phyloP scores from a whole-genome alignment of 2,113 vertebrate species.

The Albula glossodonta region DNA sequence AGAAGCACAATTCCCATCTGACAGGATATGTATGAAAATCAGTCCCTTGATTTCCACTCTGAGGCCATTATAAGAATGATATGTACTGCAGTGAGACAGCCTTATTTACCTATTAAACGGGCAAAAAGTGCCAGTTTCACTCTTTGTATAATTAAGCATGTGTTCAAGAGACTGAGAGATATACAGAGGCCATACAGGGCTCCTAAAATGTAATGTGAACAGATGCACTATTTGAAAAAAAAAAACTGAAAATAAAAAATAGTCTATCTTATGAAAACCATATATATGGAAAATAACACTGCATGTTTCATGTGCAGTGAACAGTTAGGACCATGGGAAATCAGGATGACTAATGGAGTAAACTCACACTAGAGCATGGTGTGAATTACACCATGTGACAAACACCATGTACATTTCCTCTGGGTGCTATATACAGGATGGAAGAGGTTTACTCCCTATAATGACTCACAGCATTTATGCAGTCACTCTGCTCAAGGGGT shows the following conservation, averaged over 20 bases:
- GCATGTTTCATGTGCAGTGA: constrained; percentile 15
- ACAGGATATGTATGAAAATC: background rate
- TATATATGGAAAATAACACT: constrained; percentile 18
- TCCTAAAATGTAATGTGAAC: background rate
- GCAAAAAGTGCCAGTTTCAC: background rate
- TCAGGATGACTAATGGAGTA: constrained; percentile 37
- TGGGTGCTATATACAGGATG: constrained; percentile 21
- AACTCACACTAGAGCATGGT: constrained; percentile 24
- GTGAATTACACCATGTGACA: constrained; percentile 20
- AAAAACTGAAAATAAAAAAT: background rate
- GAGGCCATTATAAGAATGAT: background rate
- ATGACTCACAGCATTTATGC: background rate
- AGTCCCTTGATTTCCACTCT: background rate
- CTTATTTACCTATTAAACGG: background rate
- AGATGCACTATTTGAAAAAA: background rate
- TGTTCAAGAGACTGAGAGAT: background rate
- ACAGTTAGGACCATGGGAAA: constrained; percentile 34
- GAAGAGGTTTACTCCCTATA: background rate
- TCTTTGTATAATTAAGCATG: background rate
- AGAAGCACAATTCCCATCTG: background rate
- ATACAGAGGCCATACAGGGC: background rate
- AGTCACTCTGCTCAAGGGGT: background rate
- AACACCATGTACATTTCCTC: background rate
- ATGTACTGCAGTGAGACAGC: background rate
- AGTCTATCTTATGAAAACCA: background rate